phyloP scores from a whole-genome alignment of 2,888 invertebrate species.

The Harpalus rufipes region DNA sequence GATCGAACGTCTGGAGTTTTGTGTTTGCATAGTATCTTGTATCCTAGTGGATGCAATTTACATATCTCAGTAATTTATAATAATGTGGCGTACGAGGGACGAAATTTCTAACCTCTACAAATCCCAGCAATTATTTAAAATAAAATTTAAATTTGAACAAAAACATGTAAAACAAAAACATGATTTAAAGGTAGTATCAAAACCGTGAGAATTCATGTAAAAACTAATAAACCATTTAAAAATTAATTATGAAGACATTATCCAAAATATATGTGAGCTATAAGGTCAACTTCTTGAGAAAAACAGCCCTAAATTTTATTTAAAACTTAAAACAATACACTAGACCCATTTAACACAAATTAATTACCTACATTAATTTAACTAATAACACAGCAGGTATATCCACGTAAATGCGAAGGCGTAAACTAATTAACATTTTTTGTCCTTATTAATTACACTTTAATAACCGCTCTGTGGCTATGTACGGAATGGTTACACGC shows the following conservation, averaged over 20 bases:
- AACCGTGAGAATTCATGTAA: slow-evolving; percentile 7
- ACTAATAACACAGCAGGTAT: slow-evolving; percentile 15
- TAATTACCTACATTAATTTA: slow-evolving; percentile 15
- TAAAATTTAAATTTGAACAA: slow-evolving; percentile 3
- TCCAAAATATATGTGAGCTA: not conserved
- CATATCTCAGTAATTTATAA: too few species aligned
- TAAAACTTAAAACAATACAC: slow-evolving; percentile 8
- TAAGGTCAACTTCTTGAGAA: slow-evolving; percentile 5
- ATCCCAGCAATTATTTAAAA: not conserved
- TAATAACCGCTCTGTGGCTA: slow-evolving; percentile 17
- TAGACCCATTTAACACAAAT: slow-evolving; percentile 20
- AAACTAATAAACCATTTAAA: slow-evolving; percentile 11
- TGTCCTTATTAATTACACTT: slow-evolving; percentile 39
- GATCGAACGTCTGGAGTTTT: too few species aligned
- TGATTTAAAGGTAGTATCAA: not conserved
- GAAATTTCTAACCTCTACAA: not conserved
- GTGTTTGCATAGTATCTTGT: too few species aligned
- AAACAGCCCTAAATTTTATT: not conserved
- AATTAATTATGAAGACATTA: slow-evolving; percentile 8
- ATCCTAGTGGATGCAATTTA: too few species aligned
- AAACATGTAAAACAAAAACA: not conserved
- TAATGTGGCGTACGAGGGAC: too few species aligned
- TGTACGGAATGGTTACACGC: slow-evolving; percentile 26
- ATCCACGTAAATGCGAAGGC: slow-evolving; percentile 26
- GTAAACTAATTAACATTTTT: slow-evolving; percentile 36